Conservation (phyloP, 2,113 vertebrate genomes). For the Condylura cristata region DNA sequence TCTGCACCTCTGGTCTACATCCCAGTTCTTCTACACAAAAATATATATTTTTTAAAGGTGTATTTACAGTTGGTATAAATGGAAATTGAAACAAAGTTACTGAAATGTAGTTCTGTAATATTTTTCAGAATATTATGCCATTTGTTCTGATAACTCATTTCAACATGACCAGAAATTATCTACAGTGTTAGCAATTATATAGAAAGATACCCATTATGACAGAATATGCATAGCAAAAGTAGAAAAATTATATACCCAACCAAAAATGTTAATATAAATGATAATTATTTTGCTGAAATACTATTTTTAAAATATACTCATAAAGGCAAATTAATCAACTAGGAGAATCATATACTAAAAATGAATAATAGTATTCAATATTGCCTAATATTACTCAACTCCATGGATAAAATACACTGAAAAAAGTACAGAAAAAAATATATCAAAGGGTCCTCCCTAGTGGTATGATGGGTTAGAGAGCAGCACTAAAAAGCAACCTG, state of each 20-base stretch:
- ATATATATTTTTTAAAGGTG: neutral
- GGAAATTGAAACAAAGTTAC: neutral
- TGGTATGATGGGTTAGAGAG: no score
- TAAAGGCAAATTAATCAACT: neutral
- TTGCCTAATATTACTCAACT: neutral
- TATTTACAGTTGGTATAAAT: neutral
- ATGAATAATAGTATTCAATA: neutral
- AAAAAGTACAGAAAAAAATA: neutral
- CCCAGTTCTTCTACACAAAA: neutral
- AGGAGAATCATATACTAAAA: neutral
- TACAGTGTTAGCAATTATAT: neutral
- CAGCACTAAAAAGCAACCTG: no score
- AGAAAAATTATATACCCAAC: neutral
- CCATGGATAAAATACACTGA: neutral
- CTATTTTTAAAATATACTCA: neutral
- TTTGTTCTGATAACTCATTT: neutral
- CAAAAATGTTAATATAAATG: neutral
- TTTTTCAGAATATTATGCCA: neutral
- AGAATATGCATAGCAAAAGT: neutral
- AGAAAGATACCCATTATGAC: neutral
- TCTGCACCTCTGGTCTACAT: no score
- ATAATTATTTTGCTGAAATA: neutral
- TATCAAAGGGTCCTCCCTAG: no score
- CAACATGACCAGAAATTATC: neutral
- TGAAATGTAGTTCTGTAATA: neutral